Conservation (phyloP, 2,113 vertebrate species). For the Tachuris rubrigastra region DNA sequence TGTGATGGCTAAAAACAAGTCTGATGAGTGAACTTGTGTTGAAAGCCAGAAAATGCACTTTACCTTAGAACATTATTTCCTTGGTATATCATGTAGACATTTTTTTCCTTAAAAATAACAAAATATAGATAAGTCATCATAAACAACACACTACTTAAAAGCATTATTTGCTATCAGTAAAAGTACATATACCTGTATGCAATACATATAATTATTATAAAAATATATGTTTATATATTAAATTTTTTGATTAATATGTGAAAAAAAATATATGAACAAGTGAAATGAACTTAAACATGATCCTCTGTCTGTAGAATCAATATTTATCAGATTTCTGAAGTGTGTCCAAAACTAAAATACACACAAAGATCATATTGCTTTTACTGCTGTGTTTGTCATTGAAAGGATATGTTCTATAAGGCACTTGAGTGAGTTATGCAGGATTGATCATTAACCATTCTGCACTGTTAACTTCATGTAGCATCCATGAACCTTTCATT, state of each 20-base stretch:
- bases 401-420: not conserved
- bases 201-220: not conserved
- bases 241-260: not conserved
- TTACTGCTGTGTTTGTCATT: not conserved
- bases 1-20: not conserved
- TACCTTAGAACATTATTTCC: not conserved
- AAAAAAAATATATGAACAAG: not conserved
- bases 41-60: not conserved
- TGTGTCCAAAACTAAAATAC: not conserved
- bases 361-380: not conserved
- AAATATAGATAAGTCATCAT: not conserved
- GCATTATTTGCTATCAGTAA: not conserved
- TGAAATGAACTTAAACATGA: not conserved
- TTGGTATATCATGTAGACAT: not conserved
- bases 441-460: not conserved
- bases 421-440: fast-evolving
- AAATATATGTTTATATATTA: not conserved
- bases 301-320: not conserved
- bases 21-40: not conserved
- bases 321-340: not conserved
- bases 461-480: not conserved
- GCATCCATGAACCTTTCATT: fast-evolving
- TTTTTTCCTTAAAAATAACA: not conserved
- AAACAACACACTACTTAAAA: not conserved
- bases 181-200: not conserved